A percentile compares a stretch with the other conserved stretches of the same genome.
These are phyloP conservation scores for Sandelia bainsii DNA, from an alignment of 2,797 vertebrate species.

Conservation along the genomic window DNA sequence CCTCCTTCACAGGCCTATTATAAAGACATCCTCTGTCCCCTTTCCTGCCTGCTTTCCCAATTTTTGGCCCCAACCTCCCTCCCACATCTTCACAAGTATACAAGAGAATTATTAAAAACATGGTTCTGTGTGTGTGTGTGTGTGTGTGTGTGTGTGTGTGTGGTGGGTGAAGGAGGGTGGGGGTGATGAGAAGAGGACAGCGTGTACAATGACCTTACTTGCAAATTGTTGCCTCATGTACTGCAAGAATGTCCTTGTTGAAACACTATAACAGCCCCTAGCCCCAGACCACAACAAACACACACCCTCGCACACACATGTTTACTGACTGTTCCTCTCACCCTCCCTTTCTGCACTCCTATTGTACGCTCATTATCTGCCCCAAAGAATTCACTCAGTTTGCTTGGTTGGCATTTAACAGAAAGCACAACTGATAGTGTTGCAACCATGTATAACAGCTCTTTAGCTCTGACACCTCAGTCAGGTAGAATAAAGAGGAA, in stretches of 20 bases:
- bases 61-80: constrained; percentile 24
- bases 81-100: constrained; percentile 12
- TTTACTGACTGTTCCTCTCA: constrained; percentile 23
- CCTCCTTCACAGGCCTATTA: constrained; percentile 71
- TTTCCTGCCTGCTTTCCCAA: constrained; percentile 36
- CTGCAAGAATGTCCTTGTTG: constrained; percentile 74
- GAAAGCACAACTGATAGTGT: constrained; percentile 15
- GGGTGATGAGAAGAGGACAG: constrained; percentile 46
- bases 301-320: constrained; percentile 12
- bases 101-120: constrained; percentile 63
- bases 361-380: constrained; percentile 41
- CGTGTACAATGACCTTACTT: constrained; percentile 72
- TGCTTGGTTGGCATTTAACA: constrained; percentile 44
- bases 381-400: constrained; percentile 40
- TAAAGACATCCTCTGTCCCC: constrained; percentile 68
- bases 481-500: constrained; percentile 60
- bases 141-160: not conserved
- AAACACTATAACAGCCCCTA: constrained; percentile 55
- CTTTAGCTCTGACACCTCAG: constrained; percentile 57
- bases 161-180: constrained; percentile 29
- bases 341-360: constrained; percentile 14
- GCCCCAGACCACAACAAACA: constrained; percentile 62
- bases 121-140: constrained; percentile 4
- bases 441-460: constrained; percentile 40
- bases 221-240: constrained; percentile 62